Evolutionary conservation across 2,797 vertebrate species (phyloP).

Genomic region (Artibeus lituratus): DNA sequence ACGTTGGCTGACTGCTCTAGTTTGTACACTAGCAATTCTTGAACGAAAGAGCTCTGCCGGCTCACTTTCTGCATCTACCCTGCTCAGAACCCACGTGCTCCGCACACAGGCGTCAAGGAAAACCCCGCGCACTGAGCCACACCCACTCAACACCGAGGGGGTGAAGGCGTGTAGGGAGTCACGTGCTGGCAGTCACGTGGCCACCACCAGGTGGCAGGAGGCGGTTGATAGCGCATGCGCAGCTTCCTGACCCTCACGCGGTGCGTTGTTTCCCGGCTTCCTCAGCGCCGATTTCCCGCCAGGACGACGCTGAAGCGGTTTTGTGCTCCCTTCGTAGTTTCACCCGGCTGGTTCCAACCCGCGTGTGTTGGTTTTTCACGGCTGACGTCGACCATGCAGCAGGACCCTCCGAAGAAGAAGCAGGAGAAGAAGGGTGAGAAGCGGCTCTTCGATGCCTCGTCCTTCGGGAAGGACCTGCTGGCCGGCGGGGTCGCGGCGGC

Average conservation of each 20-base stretch:
- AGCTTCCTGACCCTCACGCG: neutral
- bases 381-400: neutral
- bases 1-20: neutral
- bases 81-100: accelerated
- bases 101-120: accelerated
- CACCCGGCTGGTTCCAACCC: accelerated
- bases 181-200: neutral
- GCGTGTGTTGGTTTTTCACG: accelerated
- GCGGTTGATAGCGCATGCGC: constrained; percentile 63
- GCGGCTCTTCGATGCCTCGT: neutral
- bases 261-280: neutral
- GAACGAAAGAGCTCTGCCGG: accelerated
- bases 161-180: neutral
- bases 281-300: constrained; percentile 21
- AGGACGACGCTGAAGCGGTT: neutral
- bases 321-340: accelerated
- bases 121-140: accelerated
- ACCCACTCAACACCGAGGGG: accelerated
- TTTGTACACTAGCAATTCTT: neutral
- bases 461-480: constrained; percentile 71
- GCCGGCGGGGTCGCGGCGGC: constrained; percentile 52
- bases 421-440: neutral
- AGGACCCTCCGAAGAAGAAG: neutral
- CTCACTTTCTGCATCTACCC: accelerated
- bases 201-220: accelerated